Percentiles rank a stretch among this genome's conserved stretches.
Conservation (phyloP, 2,113 vertebrate species). For the Clupea harengus region DNA sequence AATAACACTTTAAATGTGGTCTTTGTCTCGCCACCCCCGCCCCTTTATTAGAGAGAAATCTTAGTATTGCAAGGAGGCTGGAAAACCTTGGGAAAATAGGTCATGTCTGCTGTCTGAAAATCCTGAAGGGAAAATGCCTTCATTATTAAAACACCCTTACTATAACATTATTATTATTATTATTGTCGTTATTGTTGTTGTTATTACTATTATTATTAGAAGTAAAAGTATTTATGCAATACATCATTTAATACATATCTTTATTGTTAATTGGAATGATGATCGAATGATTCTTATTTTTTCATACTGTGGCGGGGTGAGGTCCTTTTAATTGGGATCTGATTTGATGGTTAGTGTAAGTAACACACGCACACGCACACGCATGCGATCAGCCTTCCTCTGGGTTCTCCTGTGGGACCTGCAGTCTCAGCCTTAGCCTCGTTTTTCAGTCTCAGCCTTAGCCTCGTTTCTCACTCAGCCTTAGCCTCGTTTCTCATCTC, state of each 20-base stretch:
- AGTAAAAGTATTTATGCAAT: not conserved
- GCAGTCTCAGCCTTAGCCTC: not conserved
- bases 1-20: not conserved
- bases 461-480: not conserved
- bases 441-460: not conserved
- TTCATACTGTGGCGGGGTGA: not conserved
- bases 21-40: not conserved
- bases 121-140: not conserved
- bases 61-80: not conserved
- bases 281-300: not conserved
- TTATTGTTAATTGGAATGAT: not conserved
- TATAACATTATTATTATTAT: slow-evolving; percentile 6
- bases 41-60: not conserved
- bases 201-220: not conserved
- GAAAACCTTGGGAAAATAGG: not conserved
- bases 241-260: not conserved
- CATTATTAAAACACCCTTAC: not conserved
- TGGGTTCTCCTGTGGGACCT: not conserved
- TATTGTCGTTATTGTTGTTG: not conserved
- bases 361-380: not conserved
- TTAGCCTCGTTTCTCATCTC: not conserved
- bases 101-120: not conserved
- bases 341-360: not conserved
- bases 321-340: not conserved
- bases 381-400: not conserved